Base-by-base conservation (phyloP, 2,888 invertebrate species). In the Serrognathus titanus region DNA sequence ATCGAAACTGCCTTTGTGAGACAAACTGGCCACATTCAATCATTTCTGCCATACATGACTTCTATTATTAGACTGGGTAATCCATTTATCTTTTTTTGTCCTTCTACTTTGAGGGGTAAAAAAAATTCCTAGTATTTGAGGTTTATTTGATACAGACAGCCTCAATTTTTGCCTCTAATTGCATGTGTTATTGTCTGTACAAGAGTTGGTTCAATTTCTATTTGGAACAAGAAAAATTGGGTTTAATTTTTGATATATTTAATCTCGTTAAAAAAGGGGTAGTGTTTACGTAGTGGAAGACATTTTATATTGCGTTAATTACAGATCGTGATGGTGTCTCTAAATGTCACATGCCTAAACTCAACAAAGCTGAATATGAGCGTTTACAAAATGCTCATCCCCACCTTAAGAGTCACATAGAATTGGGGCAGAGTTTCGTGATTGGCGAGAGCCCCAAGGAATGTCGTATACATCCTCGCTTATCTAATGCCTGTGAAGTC, bases 1-100 rank as follows among this genome's bases (percentile, higher is more conserved):
- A 67, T 71, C 3, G 77, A 77, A 52, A 75, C 73, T 57, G 75
- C 75, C 41, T 78, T 71, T 63, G 73, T 77, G 7, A 62, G 69
- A 16, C 78, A 78, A 66, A 67, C 68, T 1, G 73, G 72, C 2
- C 73, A 75, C 50, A 72, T 75, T 35, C 69, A 65, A 20, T 65
- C 68, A 40, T 76, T 75, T 65, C 64, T 76, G 36, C 73, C 75
- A 1, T 78, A 77, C 41, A 75, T 75, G 75, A 69, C 70, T 2
- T 71, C 74, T 0, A 70, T 75, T 5, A 66, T 74, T 2, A 67
- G 67, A 64, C 63, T 75, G 54, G 71, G 75, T 49, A 39, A 35
- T 8, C n/a, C 24, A 53, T 35, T 12, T 53, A 58, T 55, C 48
- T 31, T 40, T 20, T 47, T 31, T 31, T 31, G 24, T 7, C 24